These are phyloP conservation scores for Planococcus citri DNA, from an alignment of 1,140 invertebrate species.

Conservation along the genomic window DNA sequence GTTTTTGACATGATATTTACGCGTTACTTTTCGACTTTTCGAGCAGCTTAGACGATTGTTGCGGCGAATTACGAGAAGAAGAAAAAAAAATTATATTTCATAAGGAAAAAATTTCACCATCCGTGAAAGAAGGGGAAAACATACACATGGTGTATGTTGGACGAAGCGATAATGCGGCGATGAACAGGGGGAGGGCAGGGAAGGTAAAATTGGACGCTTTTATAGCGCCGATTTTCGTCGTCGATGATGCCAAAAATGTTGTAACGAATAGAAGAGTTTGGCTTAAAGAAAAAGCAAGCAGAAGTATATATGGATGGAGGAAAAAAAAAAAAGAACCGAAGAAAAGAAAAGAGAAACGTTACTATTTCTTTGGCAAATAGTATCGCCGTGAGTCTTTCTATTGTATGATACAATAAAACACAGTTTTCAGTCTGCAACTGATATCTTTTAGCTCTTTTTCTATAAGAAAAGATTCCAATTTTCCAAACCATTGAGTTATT, in stretches of 20 bases:
- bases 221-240: neutral
- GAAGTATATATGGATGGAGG: neutral
- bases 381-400: neutral
- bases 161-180: too few relatives aligned
- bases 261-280: neutral
- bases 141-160: too few relatives aligned
- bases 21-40: too few relatives aligned
- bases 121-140: too few relatives aligned
- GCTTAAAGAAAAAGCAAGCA: too few relatives aligned
- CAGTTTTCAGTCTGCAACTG: constrained; percentile 6
- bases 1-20: too few relatives aligned
- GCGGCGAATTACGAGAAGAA: too few relatives aligned
- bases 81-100: too few relatives aligned
- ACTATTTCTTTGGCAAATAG: constrained; percentile 3
- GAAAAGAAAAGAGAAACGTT: neutral
- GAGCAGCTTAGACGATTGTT: too few relatives aligned
- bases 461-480: constrained; percentile 8
- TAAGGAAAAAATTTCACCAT: too few relatives aligned
- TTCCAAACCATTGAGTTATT: constrained; percentile 7
- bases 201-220: neutral
- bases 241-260: neutral
- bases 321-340: neutral
- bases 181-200: too few relatives aligned
- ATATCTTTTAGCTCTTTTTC: constrained; percentile 1
- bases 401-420: constrained; percentile 4